Conservation (phyloP, 2,797 vertebrate genomes). For the Molossus alvarezi region DNA sequence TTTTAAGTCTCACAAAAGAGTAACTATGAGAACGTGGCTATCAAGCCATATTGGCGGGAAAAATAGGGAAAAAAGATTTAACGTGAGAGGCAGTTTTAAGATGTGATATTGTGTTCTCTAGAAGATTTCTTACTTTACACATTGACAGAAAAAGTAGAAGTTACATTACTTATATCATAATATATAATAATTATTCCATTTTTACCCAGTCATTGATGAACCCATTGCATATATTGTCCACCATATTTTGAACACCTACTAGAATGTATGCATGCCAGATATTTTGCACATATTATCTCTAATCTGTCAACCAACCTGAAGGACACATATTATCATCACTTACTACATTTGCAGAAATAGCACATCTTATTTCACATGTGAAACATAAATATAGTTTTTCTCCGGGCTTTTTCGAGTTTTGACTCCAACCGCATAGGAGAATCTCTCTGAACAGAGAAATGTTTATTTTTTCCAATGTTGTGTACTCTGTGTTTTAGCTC, state of each 20-base stretch:
- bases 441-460: constrained; percentile 9
- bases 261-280: neutral
- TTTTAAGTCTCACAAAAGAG: neutral
- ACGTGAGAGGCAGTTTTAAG: neutral
- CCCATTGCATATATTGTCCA: neutral
- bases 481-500: constrained; percentile 21
- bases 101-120: neutral
- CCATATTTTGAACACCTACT: neutral
- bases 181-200: no score
- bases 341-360: neutral
- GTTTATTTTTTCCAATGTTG: neutral
- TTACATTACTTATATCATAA: neutral
- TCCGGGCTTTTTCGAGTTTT: neutral
- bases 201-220: neutral
- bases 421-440: neutral
- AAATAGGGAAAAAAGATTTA: neutral
- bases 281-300: neutral
- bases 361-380: neutral
- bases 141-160: neutral
- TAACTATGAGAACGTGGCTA: neutral
- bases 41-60: no score
- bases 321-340: neutral
- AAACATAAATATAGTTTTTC: neutral
- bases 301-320: neutral
- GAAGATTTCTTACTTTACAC: neutral